Base-by-base conservation (phyloP, 1,140 invertebrate genomes). In the Bombus soroeensis region DNA sequence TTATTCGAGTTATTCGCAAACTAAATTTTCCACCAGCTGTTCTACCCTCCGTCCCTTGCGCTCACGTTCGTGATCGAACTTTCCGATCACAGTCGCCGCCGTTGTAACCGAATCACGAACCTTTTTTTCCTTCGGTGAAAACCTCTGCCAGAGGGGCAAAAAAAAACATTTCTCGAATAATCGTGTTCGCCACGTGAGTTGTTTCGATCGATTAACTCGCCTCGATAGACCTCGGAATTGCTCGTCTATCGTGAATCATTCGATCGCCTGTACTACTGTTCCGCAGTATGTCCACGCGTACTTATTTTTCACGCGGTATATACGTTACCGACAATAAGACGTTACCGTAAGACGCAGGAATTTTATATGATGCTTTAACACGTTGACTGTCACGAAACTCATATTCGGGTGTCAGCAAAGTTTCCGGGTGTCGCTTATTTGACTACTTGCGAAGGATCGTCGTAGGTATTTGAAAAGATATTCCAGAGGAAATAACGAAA, bases 1-100 rank as follows among this genome's bases (percentile, higher is more conserved):
- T 86, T 86, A 83, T 83, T 82, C 85, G 72, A 86, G 83, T 84
- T 84, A 57, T 72, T 82, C 37, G 84, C 71, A 86, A 83, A 86
- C 85, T 83, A 76, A 86, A 86, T 86, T 86, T 86, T 71, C 73
- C 77, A 39, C 43, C 83, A 72, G 37, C 77, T 72, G 83, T 84
- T 77, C 66, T 39, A 32, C 15, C 43, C 71, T 28, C 73, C 71
- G 41, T 22, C 15, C 37, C 66, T 41, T n/a, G 25, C 28, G 13
- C 70, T 28, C 25, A 9, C 22, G 75, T 71, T 78, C 83, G 76
- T 72, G 77, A 80, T 85, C 53, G 68, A 79, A 85, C 83, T 85
- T 79, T 34, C 83, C 68, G 83, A 85, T 85, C 77, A 71, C 77
- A 37, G 37, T 39, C 32, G 37, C 53, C 43, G 28, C 34, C 83